Conservation (phyloP, 1,140 invertebrate species). For the Rhyacophila brunnea region DNA sequence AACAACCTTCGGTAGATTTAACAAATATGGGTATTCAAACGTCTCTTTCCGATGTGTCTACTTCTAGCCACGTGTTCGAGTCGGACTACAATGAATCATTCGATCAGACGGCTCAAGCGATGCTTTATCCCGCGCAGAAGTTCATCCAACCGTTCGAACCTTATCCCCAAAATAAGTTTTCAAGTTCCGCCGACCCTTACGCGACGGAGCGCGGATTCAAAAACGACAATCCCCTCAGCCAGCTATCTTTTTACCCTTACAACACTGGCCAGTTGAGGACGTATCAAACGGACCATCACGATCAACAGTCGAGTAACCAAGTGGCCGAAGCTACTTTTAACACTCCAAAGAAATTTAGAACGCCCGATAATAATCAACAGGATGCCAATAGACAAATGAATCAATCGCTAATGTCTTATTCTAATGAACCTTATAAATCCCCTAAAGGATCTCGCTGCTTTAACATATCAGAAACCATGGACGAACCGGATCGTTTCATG, state of each 20-base stretch:
- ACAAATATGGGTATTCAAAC: conserved; percentile 21
- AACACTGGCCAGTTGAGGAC: background rate
- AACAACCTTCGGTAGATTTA: conserved; percentile 4
- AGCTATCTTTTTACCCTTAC: background rate
- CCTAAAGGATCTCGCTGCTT: conserved; percentile 4
- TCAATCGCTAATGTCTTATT: background rate
- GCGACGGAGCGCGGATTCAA: background rate
- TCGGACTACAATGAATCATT: conserved; percentile 9
- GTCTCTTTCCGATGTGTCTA: conserved; percentile 16
- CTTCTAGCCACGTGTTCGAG: conserved; percentile 10
- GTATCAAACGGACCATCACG: background rate
- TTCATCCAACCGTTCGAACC: background rate
- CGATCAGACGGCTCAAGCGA: conserved; percentile 3
- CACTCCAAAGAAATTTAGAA: background rate
- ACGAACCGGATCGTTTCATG: background rate
- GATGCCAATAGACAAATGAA: background rate
- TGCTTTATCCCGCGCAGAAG: background rate
- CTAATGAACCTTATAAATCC: background rate
- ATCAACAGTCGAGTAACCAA: background rate
- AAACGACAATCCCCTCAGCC: background rate
- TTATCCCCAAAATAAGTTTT: background rate
- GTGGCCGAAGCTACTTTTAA: background rate
- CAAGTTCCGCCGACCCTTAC: conserved; percentile 5
- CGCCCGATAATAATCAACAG: too few relatives aligned
- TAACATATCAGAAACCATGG: conserved; percentile 16